Conservation (phyloP, 2,113 vertebrate species). For the Pholis gunnellus region DNA sequence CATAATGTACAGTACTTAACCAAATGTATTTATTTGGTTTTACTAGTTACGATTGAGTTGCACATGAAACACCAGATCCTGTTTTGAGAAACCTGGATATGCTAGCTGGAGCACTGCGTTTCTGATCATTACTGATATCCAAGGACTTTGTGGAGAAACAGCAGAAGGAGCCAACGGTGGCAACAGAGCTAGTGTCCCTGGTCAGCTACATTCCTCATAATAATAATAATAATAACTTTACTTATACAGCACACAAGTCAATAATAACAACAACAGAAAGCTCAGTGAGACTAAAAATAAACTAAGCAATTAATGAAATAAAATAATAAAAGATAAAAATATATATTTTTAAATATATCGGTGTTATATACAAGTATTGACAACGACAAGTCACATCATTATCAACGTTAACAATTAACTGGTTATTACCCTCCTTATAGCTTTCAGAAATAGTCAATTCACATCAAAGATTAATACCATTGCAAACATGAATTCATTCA, state of each 20-base stretch:
- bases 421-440: too few species aligned
- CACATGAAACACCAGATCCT: background rate
- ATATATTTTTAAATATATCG: too few species aligned
- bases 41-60: background rate
- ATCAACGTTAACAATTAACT: background rate
- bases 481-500: background rate
- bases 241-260: too few species aligned
- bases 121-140: background rate
- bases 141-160: background rate
- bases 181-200: background rate
- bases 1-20: background rate
- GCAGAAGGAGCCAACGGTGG: background rate
- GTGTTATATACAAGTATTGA: background rate
- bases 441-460: background rate
- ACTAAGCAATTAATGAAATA: too few species aligned
- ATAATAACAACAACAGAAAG: too few species aligned
- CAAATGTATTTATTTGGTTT: background rate
- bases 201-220: background rate
- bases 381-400: background rate
- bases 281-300: too few species aligned
- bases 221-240: too few species aligned
- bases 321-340: too few species aligned
- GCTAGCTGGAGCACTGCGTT: background rate
- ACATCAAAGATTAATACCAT: background rate
- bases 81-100: background rate